Percentiles rank a stretch among this genome's conserved stretches.
These are phyloP conservation scores for Aleiodes testaceus DNA, from an alignment of 2,888 invertebrate genomes.

Conservation along the genomic window DNA sequence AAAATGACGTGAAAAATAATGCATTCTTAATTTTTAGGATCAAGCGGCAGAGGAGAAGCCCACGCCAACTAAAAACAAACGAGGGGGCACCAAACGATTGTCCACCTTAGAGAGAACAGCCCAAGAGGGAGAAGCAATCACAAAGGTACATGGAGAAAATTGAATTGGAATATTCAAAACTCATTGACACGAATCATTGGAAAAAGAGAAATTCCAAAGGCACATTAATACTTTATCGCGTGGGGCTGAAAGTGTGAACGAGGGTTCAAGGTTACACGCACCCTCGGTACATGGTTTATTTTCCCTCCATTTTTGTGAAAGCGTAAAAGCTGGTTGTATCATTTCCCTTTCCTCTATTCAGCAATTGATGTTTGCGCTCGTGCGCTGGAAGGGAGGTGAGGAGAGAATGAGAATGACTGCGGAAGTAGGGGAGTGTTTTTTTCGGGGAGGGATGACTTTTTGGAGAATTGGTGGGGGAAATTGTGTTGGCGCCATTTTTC, in stretches of 20 bases:
- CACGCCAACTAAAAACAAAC: conserved; percentile 72
- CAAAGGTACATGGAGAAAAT: conserved; percentile 69
- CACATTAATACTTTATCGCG: conserved; percentile 34
- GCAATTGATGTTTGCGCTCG: conserved; percentile 33
- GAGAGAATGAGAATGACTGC: conserved; percentile 26
- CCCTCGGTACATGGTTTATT: conserved; percentile 30
- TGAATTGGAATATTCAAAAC: no score
- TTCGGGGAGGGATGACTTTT: conserved; percentile 51
- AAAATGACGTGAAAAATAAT: not conserved
- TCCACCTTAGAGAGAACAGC: conserved; percentile 74
- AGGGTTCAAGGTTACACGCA: conserved; percentile 45
- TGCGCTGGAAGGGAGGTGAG: conserved; percentile 42
- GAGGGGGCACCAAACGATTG: conserved; percentile 73
- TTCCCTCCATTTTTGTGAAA: conserved; percentile 44
- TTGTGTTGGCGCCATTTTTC: conserved; percentile 46
- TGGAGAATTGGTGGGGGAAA: conserved; percentile 58
- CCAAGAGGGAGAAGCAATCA: conserved; percentile 75
- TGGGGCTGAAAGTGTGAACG: conserved; percentile 3
- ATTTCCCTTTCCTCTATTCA: conserved; percentile 9
- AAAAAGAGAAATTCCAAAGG: not conserved
- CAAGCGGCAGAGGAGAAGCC: conserved; percentile 67
- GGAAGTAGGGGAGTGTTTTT: conserved; percentile 39
- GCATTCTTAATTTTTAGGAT: conserved; percentile 58
- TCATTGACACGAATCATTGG: not conserved
- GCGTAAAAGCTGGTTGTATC: conserved; percentile 39